Conservation (phyloP, 2,113 vertebrate species). For the Burhinus oedicnemus region DNA sequence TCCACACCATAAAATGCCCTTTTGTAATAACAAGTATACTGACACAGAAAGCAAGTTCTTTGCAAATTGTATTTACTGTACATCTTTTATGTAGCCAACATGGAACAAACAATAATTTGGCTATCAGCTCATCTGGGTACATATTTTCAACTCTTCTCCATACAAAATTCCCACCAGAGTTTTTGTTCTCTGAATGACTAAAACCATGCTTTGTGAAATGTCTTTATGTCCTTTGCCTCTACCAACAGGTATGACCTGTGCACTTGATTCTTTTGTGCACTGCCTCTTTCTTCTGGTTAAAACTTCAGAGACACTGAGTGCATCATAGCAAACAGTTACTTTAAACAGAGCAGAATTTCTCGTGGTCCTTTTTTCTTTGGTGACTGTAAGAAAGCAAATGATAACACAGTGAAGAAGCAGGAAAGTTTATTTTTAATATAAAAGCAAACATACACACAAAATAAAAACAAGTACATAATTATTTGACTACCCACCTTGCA, state of each 20-base stretch:
- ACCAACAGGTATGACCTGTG: not conserved
- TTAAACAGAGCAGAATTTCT: not conserved
- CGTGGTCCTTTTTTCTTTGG: not conserved
- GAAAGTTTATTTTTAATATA: not conserved
- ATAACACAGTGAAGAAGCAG: not conserved
- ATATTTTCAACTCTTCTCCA: not conserved
- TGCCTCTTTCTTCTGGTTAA: not conserved
- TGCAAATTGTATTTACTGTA: not conserved
- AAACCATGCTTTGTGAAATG: not conserved
- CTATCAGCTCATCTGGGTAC: rapidly evolving
- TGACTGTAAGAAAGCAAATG: not conserved
- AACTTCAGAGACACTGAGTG: not conserved
- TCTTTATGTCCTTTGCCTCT: not conserved
- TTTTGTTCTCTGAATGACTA: not conserved
- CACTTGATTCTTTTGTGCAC: not conserved
- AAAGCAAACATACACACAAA: not conserved
- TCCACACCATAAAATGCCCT: not conserved
- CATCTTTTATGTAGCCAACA: not conserved
- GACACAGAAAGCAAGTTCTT: not conserved
- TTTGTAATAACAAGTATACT: not conserved
- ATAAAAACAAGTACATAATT: not conserved
- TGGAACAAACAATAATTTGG: not conserved
- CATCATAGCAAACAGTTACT: not conserved
- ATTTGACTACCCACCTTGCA: not conserved
- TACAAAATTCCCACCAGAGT: not conserved